Base-by-base conservation (phyloP, 2,888 invertebrate species). In the Tachina fera region DNA sequence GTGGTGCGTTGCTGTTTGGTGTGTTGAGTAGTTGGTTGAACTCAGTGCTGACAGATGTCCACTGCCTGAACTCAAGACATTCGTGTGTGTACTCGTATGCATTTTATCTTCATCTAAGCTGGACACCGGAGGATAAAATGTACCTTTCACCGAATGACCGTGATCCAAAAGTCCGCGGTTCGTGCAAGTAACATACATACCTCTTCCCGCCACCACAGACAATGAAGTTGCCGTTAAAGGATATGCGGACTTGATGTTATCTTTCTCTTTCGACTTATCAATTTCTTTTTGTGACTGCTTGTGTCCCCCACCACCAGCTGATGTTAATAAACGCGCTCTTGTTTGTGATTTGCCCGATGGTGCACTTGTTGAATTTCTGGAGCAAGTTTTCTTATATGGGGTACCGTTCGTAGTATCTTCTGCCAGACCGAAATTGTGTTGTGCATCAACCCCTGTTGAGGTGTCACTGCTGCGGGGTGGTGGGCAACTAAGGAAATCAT, bases 71-170 rank as follows among this genome's bases (percentile, higher is more conserved):
- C 70, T 77, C 56, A 85, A 49, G 8, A 74, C 85, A 45, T 63
- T 85, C 1, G 83, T 61, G n/a, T 83, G 83, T 19, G 67, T 81
- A 10, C 47, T 87, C 11, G 53, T 65, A n/a, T 90, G 87, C 74
- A 81, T 76, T 87, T 86, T 87, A 71, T 87, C 75, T 87, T 96
- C 97, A 90, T 97, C 96, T 4, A 96, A 96, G 41, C 96, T 96
- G 5, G 97, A 97, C 39, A 97, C 96, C 1, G 97, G 97, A 22
- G 97, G 97, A 91, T 97, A 97, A 93, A 97, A 97, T 9, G 97
- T 97, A 16, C 97, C 97, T n/a, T 97, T 96, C 14, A 97, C 97
- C 43, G 96, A 94, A 85, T 96, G 96, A 0, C 96, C 96, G 91
- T 96, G 96, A 90, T 97, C 97, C 41, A 97, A 95, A 86, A 96